Evolutionary conservation across 2,888 invertebrate species (phyloP).

Genomic region (Oligia fasciuncula): DNA sequence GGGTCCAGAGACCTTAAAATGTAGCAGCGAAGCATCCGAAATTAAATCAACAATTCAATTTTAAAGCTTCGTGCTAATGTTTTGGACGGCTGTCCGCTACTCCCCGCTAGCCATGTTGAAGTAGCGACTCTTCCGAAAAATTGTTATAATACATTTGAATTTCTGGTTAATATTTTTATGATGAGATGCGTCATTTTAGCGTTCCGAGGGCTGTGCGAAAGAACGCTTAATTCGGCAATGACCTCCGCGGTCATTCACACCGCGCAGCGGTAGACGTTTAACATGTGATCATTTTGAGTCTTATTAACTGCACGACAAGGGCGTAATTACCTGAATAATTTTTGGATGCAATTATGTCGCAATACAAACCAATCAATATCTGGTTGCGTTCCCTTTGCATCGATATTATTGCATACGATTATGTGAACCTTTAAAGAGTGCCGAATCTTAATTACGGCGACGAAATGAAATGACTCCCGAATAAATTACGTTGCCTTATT

Average conservation of each 20-base stretch:
- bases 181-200: constrained; percentile 80
- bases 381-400: constrained; percentile 44
- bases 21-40: constrained; percentile 67
- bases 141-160: constrained; percentile 60
- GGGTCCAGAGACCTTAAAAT: constrained; percentile 80
- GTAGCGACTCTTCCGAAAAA: constrained; percentile 64
- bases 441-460: constrained; percentile 49
- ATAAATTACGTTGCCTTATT: constrained; percentile 43
- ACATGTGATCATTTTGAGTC: constrained; percentile 58
- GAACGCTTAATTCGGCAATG: constrained; percentile 87
- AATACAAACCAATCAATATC: constrained; percentile 62
- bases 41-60: constrained; percentile 33
- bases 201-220: constrained; percentile 79
- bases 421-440: constrained; percentile 41
- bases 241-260: constrained; percentile 85
- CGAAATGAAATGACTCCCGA: constrained; percentile 41
- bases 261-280: constrained; percentile 48
- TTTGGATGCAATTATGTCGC: constrained; percentile 51
- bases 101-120: constrained; percentile 51
- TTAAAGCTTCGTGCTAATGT: constrained; percentile 14
- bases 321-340: constrained; percentile 34
- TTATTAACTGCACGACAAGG: constrained; percentile 59
- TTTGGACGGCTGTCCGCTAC: constrained; percentile 58
- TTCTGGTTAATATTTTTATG: constrained; percentile 60
- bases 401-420: constrained; percentile 54